Conservation (phyloP, 2,888 invertebrate genomes). For the Drosophila sordidula region DNA sequence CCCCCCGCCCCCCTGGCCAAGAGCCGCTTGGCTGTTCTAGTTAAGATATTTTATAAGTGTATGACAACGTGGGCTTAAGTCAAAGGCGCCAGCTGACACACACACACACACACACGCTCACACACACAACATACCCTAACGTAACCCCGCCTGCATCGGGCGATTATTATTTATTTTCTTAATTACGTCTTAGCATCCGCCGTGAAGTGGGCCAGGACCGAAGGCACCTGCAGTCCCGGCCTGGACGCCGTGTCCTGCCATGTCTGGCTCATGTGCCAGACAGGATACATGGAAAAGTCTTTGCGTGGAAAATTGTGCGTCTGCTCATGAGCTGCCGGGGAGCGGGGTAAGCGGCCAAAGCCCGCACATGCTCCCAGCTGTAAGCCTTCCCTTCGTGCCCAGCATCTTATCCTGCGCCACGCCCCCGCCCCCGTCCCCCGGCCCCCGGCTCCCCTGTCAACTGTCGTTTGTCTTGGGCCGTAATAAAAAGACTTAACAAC, state of each 20-base stretch:
- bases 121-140: constrained; percentile 5
- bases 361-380: constrained; percentile 74
- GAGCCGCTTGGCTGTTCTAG: constrained; percentile 44
- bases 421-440: constrained; percentile 9
- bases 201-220: constrained; percentile 56
- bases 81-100: constrained; percentile 57
- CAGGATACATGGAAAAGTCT: constrained; percentile 51
- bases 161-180: constrained; percentile 83
- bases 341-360: constrained; percentile 19
- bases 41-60: constrained; percentile 74
- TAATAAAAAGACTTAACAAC: constrained; percentile 81
- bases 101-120: constrained; percentile 25
- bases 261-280: constrained; percentile 63
- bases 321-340: constrained; percentile 3
- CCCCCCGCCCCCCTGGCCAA: constrained; percentile 3
- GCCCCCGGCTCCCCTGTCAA: constrained; percentile 59
- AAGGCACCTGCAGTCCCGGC: constrained; percentile 37
- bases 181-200: constrained; percentile 78
- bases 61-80: constrained; percentile 77
- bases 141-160: constrained; percentile 57
- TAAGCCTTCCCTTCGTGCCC: constrained; percentile 70
- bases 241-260: constrained; percentile 19
- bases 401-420: constrained; percentile 67
- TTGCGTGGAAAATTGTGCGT: constrained; percentile 72
- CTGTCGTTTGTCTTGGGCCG: constrained; percentile 75